A percentile compares a stretch with the other conserved stretches of the same genome.
Conservation (phyloP, 2,113 vertebrate species). For the Grus americana region DNA sequence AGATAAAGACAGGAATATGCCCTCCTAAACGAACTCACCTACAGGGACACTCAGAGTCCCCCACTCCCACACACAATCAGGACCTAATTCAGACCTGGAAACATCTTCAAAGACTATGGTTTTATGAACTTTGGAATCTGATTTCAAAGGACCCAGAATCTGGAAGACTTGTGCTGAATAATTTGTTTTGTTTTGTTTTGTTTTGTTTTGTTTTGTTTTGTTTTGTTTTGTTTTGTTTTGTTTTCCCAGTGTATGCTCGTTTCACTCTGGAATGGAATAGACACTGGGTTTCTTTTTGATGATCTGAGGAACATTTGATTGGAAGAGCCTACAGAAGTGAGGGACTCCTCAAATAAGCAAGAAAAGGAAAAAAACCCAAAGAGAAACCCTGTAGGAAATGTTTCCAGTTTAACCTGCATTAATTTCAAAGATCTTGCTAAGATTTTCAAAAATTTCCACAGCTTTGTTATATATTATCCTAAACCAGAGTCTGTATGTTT, state of each 20-base stretch:
- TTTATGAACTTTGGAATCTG: neutral
- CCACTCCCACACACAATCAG: neutral
- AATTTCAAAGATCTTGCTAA: neutral
- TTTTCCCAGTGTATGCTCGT: neutral
- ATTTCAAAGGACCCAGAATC: neutral
- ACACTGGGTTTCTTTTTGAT: neutral
- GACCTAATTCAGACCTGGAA: neutral
- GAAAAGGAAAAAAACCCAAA: neutral
- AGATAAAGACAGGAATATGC: neutral
- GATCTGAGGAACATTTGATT: neutral
- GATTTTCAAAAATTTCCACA: neutral
- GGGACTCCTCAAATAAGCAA: neutral
- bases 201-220: neutral
- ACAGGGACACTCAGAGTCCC: neutral
- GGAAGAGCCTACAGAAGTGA: neutral
- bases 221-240: neutral
- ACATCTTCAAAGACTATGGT: neutral
- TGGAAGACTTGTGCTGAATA: neutral
- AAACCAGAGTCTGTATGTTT: neutral
- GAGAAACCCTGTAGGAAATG: neutral
- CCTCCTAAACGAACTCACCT: neutral
- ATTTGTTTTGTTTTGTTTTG: neutral
- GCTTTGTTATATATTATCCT: neutral
- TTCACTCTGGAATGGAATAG: neutral
- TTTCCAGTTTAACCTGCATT: neutral